phyloP scores from a whole-genome alignment of 2,888 invertebrate genomes.

The Eugnorisma glareosa region DNA sequence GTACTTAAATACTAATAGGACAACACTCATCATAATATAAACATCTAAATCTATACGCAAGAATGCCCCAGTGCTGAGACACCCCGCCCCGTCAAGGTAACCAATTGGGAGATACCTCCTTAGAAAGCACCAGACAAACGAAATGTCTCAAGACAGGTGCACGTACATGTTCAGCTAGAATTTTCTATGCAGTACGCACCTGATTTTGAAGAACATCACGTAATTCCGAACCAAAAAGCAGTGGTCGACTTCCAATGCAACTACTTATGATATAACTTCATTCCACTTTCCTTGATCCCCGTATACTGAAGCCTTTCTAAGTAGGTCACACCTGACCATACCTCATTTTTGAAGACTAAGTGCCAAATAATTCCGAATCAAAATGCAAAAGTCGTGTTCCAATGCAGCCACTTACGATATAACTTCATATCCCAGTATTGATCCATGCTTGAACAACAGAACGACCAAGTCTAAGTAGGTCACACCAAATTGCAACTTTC shows the following conservation, averaged over 20 bases:
- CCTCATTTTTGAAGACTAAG: background rate
- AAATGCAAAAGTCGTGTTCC: background rate
- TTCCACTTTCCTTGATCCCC: background rate
- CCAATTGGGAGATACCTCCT: no score
- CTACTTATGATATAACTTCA: background rate
- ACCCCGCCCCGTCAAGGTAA: no score
- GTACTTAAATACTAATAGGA: no score
- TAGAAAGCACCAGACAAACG: no score
- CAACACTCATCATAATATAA: no score
- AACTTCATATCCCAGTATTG: no score
- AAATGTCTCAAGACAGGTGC: no score
- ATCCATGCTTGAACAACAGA: no score
- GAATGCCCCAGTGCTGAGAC: no score
- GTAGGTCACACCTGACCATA: background rate
- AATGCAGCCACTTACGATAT: constrained; percentile 25
- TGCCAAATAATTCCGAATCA: background rate
- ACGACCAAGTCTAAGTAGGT: no score
- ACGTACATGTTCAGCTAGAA: no score
- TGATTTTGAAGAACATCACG: background rate
- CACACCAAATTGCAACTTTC: background rate
- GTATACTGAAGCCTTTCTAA: background rate
- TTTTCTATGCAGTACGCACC: background rate
- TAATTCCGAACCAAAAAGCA: background rate
- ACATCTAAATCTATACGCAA: no score
- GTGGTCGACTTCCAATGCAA: background rate